These are phyloP conservation scores for Hypomecis atomaria DNA, from an alignment of 2,888 invertebrate species.

Conservation along the genomic window DNA sequence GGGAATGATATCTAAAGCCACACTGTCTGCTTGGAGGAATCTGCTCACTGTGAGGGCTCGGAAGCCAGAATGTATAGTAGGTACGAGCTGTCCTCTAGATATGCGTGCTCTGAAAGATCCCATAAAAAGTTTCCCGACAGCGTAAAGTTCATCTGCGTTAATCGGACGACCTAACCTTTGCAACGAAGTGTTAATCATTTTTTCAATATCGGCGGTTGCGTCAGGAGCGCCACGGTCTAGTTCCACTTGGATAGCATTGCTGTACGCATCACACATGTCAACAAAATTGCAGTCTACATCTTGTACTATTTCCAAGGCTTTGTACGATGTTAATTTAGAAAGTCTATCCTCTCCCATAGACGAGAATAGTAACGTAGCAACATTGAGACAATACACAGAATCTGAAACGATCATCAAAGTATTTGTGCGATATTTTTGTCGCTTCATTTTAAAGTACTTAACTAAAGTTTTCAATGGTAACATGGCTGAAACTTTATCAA, in stretches of 20 bases:
- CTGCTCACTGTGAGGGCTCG: constrained; percentile 72
- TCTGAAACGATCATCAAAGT: constrained; percentile 59
- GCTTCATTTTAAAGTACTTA: constrained; percentile 52
- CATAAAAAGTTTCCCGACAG: constrained; percentile 74
- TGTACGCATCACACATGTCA: constrained; percentile 76
- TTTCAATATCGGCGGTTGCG: constrained; percentile 66
- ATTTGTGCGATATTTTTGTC: constrained; percentile 57
- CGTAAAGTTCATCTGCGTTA: constrained; percentile 72
- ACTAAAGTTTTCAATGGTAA: constrained; percentile 56
- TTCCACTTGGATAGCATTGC: constrained; percentile 76
- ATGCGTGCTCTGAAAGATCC: constrained; percentile 72
- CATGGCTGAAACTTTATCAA: constrained; percentile 61
- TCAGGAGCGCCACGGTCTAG: constrained; percentile 67
- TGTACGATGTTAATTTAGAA: constrained; percentile 60
- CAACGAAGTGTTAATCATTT: constrained; percentile 62
- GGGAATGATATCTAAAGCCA: constrained; percentile 74
- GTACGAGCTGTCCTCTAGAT: constrained; percentile 62
- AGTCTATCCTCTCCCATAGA: constrained; percentile 63
- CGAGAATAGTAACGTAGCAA: constrained; percentile 66
- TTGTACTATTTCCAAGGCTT: constrained; percentile 66
- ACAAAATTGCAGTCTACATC: constrained; percentile 66
- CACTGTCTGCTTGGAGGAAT: constrained; percentile 69
- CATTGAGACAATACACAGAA: constrained; percentile 71
- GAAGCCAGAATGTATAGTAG: constrained; percentile 71
- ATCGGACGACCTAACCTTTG: constrained; percentile 61